phyloP scores from a whole-genome alignment of 2,113 vertebrate species.

The Origma solitaria region DNA sequence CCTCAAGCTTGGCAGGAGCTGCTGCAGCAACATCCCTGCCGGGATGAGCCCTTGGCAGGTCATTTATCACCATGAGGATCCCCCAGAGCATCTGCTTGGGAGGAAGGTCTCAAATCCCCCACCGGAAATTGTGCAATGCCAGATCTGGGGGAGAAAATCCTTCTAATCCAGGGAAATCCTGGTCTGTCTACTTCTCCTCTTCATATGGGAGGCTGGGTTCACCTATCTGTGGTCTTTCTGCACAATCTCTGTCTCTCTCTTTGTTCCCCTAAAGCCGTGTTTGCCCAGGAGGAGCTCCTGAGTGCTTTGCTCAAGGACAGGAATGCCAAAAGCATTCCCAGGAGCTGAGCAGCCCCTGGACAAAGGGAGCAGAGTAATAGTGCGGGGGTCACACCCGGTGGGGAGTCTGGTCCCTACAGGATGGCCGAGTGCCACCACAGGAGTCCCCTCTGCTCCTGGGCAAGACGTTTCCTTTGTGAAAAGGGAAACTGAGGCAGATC shows the following conservation, averaged over 20 bases:
- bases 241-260: not conserved
- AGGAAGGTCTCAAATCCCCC: not conserved
- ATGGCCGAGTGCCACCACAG: not conserved
- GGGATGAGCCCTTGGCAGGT: not conserved
- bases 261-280: not conserved
- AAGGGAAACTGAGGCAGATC: not conserved
- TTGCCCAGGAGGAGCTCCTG: not conserved
- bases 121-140: not conserved
- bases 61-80: not conserved
- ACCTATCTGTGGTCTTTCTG: not conserved
- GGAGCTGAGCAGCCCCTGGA: not conserved
- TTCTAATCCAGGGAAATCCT: not conserved
- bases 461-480: not conserved
- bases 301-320: not conserved
- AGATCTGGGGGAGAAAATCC: conserved; percentile 19
- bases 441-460: not conserved
- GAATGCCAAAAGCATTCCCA: not conserved
- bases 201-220: not conserved
- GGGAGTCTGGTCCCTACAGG: rapidly evolving
- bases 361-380: not conserved
- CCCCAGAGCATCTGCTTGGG: not conserved
- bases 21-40: rapidly evolving
- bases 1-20: not conserved
- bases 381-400: not conserved
- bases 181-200: not conserved